phyloP scores from a whole-genome alignment of 1,140 invertebrate species.

The Brachionus paranguensis region DNA sequence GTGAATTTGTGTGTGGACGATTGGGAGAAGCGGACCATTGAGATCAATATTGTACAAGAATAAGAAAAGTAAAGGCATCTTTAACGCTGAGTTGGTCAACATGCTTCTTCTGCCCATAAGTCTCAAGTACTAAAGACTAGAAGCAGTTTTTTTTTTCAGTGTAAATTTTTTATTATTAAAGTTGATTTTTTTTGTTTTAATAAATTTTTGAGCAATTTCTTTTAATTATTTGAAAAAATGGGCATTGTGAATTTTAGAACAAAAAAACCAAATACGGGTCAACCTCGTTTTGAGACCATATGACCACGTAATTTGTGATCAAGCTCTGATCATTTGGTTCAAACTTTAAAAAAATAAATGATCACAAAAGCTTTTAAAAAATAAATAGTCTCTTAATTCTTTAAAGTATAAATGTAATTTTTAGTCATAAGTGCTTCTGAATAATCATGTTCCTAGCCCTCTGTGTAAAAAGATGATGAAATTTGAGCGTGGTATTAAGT shows the following conservation, averaged over 20 bases:
- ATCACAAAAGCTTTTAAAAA: too few relatives aligned
- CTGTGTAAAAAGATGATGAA: too few relatives aligned
- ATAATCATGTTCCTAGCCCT: too few relatives aligned
- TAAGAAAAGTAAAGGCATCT: not conserved
- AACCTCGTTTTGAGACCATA: not conserved
- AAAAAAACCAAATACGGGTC: not conserved
- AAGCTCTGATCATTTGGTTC: not conserved
- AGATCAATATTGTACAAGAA: conserved; percentile 31
- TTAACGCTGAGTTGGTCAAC: not conserved
- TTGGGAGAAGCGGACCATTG: conserved; percentile 25
- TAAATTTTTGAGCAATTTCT: not conserved
- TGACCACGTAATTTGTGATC: not conserved
- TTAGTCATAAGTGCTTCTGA: too few relatives aligned
- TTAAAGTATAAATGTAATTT: too few relatives aligned
- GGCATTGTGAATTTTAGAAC: not conserved
- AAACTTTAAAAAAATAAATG: too few relatives aligned
- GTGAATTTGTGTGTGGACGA: conserved; percentile 12
- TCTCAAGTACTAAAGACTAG: not conserved
- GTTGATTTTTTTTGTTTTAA: not conserved
- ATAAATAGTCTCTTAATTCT: too few relatives aligned
- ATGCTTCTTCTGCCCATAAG: not conserved
- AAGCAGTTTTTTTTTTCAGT: too few relatives aligned
- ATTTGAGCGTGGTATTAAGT: too few relatives aligned
- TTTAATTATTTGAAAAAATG: not conserved
- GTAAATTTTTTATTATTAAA: not conserved